These are phyloP conservation scores for Metellina segmentata DNA, from an alignment of 2,888 invertebrate species.

Conservation along the genomic window DNA sequence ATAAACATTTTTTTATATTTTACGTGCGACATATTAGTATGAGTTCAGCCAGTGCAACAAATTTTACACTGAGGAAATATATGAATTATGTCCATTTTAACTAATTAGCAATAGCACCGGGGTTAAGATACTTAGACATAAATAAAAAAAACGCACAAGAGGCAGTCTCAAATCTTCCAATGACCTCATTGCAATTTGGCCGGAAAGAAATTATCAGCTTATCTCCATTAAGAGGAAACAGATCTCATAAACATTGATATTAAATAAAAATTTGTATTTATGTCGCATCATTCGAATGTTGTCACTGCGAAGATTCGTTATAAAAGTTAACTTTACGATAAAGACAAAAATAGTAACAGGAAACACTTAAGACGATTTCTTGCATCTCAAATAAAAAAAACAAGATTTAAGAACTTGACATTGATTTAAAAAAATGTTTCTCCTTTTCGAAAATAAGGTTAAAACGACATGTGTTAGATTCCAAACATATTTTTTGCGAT, in stretches of 20 bases:
- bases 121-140: not conserved
- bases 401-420: too few species aligned
- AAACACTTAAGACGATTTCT: not conserved
- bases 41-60: too few species aligned
- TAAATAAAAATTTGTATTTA: not conserved
- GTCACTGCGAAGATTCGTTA: not conserved
- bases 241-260: not conserved
- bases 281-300: not conserved
- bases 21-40: too few species aligned
- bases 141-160: not conserved
- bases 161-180: not conserved
- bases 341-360: not conserved
- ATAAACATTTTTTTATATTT: too few species aligned
- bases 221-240: not conserved
- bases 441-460: too few species aligned
- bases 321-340: not conserved
- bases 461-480: too few species aligned
- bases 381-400: too few species aligned
- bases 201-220: not conserved
- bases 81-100: too few species aligned
- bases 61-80: too few species aligned
- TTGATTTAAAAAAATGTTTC: too few species aligned
- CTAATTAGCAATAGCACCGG: not conserved
- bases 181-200: not conserved
- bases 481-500: too few species aligned